Evolutionary conservation across 2,888 invertebrate genomes (phyloP), one percentile per base, ranked within the genome.

Genomic region (Hydrotaea cyrtoneurina): DNA sequence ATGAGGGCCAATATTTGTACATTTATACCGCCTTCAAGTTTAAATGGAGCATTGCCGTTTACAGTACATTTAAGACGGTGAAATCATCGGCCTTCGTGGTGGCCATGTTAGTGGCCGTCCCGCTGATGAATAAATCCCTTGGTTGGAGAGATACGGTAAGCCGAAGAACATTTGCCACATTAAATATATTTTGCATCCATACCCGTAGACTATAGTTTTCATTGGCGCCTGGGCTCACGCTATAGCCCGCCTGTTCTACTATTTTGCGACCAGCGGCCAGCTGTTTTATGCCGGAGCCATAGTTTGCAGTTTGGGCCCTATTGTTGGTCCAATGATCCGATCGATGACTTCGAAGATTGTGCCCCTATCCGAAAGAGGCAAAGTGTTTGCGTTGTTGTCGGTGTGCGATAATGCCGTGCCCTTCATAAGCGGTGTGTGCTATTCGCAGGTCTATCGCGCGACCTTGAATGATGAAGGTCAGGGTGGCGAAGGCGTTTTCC

Each of bases 361-460:
- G 36, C 94, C 95, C 0, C 92, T 94, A 0, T 93, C 94, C 50
- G 97, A 97, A 89, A 94, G 96, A 92, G 97, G 97, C 93, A 96
- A 96, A 90, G 95, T 96, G 0, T 96, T 96, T 89, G 95, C 96
- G 0, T 93, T 97, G 85, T 92, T 97, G 8, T 95, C 96, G 0
- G 96, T 96, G 0, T 96, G 96, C 90, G 96, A 97, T 89, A 96
- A 96, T 89, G 96, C 96, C 0, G 95, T 96, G 53, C 96, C 96
- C 0, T 93, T 97, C 88, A 93, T 96, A 80, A 96, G 96, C 4
- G 95, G 96, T 0, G 93, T 95, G 1, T 92, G 96, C 55, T 97
- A 96, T 90, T 94, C 95, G 17, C 95, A 96, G 90, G 92, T 91
- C 26, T 97, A 96, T 91, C 95, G 95, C 84, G 94, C 94, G 0